Base-by-base conservation (phyloP, 2,797 vertebrate genomes). In the Phrynocephalus guinanensis region DNA sequence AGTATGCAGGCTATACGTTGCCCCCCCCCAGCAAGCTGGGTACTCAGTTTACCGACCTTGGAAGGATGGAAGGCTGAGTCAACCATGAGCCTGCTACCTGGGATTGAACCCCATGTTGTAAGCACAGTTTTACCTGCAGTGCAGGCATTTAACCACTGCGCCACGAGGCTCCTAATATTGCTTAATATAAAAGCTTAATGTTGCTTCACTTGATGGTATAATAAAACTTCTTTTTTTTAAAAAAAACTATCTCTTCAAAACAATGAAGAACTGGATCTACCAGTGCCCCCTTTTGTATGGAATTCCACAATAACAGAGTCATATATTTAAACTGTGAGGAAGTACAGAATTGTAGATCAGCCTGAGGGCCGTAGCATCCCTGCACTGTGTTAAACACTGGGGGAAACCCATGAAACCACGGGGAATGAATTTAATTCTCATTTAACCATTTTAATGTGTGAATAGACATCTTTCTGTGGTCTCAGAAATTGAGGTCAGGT, bases 401-500 rank as follows among this genome's bases (percentile, higher is more conserved):
- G 52, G 52, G 13, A 56, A n/a, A 15, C 13, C 66, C 67, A 63
- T 26, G 56, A 68, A 83, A 72, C 20, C 28, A 50, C 10, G 13
- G 50, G 56, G 1, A 38, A 8, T 26, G 52, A 9, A 24, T 63
- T 75, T 30, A 84, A 73, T 84, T 63, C 24, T 85, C 73, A 75
- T 50, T 72, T 67, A 67, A 77, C 60, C 50, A 60, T 16, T 77
- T 66, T 67, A 85, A 72, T 56, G 82, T 73, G 48, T 60, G 82
- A 67, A 82, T 20, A 67, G 60, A 85, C 60, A 77, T 48, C 16
- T 77, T 85, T 77, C 48, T 38, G 38, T 77, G 33, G 24, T 77
- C 11, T 11, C 30, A 67, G 60, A 60, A 77, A 85, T 44, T 85
- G 83, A 85, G 83, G 60, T 77, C 73, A 85, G 77, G 33, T 77